A percentile compares a stretch with the other conserved stretches of the same genome.
These are phyloP conservation scores for Mesocricetus auratus DNA, from an alignment of 2,113 vertebrate species.

Conservation along the genomic window DNA sequence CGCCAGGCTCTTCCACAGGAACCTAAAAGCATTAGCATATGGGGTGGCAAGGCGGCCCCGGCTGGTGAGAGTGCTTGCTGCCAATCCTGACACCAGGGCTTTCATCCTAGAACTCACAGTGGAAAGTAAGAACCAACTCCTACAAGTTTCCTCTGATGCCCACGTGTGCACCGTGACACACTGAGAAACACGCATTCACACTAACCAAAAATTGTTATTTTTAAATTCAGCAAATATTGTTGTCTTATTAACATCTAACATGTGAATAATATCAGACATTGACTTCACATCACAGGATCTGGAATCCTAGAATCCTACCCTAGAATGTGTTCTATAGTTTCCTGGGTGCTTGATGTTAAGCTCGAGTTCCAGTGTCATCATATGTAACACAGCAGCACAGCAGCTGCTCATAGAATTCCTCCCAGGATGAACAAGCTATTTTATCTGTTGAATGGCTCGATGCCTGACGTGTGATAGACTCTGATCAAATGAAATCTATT, in stretches of 20 bases:
- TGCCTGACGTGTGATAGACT: neutral
- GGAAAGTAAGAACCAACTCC: neutral
- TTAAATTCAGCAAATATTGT: neutral
- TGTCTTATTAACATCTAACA: constrained; percentile 23
- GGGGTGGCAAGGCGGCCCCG: neutral
- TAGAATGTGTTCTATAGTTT: neutral
- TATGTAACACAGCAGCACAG: neutral
- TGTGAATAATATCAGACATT: neutral
- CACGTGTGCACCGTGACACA: neutral
- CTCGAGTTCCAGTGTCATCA: neutral
- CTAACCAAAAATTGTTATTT: neutral
- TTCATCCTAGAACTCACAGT: neutral
- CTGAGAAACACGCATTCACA: neutral
- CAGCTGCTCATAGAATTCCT: neutral
- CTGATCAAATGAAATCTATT: neutral
- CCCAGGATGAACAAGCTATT: neutral
- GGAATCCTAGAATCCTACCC: neutral
- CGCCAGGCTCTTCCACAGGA: neutral
- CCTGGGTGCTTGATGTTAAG: neutral
- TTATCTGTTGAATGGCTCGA: too few relatives aligned
- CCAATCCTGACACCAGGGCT: neutral
- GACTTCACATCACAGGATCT: neutral
- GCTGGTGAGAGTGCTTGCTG: neutral
- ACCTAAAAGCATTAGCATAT: neutral
- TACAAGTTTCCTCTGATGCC: neutral